Conservation (phyloP, 2,113 vertebrate genomes). For the Edolisoma coerulescens region DNA sequence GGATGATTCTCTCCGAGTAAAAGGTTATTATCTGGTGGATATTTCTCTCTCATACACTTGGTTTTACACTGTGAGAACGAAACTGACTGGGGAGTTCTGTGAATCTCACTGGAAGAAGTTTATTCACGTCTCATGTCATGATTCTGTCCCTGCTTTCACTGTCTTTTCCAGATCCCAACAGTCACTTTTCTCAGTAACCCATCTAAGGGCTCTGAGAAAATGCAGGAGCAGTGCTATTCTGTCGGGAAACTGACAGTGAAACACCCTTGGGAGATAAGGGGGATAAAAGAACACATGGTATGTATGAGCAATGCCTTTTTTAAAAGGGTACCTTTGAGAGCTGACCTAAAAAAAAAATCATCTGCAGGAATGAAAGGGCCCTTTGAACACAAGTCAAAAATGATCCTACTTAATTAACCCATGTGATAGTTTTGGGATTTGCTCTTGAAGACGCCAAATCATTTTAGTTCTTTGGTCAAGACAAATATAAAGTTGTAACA, state of each 20-base stretch:
- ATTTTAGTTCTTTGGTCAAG: background rate
- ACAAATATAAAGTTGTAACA: background rate
- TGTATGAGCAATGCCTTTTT: background rate
- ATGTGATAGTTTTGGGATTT: background rate
- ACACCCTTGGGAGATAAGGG: rapidly evolving
- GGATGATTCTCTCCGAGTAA: constrained; percentile 13
- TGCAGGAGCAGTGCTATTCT: background rate
- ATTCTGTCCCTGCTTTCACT: background rate
- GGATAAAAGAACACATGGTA: background rate
- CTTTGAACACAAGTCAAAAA: background rate
- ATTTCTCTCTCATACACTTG: background rate
- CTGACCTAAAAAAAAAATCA: background rate
- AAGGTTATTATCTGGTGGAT: constrained; percentile 13
- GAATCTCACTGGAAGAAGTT: background rate
- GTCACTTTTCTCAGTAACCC: background rate
- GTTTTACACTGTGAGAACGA: background rate
- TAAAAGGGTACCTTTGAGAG: background rate
- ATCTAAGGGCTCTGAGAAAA: background rate
- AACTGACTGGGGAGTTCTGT: background rate
- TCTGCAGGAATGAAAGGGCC: background rate
- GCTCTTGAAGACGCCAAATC: background rate
- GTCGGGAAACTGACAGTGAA: background rate
- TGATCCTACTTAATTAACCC: background rate
- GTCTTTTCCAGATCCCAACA: background rate
- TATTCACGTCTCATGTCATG: background rate